Conservation (phyloP, 2,113 vertebrate genomes). For the Reinhardtius hippoglossoides region DNA sequence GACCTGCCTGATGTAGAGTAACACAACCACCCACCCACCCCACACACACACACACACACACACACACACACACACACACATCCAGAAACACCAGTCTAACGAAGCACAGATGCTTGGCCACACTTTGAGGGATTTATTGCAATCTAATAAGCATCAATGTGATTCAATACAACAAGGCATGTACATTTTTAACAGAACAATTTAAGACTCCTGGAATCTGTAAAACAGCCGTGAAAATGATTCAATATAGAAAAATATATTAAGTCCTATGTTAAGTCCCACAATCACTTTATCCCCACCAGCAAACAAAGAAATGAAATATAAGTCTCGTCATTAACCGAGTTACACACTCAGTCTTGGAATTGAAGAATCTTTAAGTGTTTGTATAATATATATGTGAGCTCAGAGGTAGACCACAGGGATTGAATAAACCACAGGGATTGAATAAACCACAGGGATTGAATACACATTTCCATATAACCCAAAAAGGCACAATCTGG, state of each 20-base stretch:
- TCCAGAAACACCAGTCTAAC: not conserved
- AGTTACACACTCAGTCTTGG: conserved; percentile 14
- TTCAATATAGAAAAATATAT: conserved; percentile 62
- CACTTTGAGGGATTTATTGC: conserved; percentile 81
- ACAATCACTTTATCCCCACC: conserved; percentile 37
- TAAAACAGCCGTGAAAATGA: conserved; percentile 54
- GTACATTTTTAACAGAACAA: conserved; percentile 48
- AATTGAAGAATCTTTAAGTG: conserved; percentile 9
- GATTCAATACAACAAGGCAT: conserved; percentile 71
- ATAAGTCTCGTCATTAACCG: conserved; percentile 9
- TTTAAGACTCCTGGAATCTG: conserved; percentile 68
- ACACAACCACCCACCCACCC: not conserved
- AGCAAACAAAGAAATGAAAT: conserved; percentile 35
- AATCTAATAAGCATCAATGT: conserved; percentile 77
- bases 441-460: conserved; percentile 1
- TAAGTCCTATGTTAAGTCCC: conserved; percentile 40
- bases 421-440: not conserved
- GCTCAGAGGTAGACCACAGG: conserved; percentile 53
- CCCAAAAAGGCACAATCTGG: conserved; percentile 37
- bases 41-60: not conserved
- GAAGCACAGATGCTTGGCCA: conserved; percentile 35
- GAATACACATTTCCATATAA: conserved; percentile 16
- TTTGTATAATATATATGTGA: not conserved
- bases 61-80: not conserved
- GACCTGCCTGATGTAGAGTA: not conserved